Conservation (phyloP, 2,888 invertebrate species). For the Calameuta filiformis region DNA sequence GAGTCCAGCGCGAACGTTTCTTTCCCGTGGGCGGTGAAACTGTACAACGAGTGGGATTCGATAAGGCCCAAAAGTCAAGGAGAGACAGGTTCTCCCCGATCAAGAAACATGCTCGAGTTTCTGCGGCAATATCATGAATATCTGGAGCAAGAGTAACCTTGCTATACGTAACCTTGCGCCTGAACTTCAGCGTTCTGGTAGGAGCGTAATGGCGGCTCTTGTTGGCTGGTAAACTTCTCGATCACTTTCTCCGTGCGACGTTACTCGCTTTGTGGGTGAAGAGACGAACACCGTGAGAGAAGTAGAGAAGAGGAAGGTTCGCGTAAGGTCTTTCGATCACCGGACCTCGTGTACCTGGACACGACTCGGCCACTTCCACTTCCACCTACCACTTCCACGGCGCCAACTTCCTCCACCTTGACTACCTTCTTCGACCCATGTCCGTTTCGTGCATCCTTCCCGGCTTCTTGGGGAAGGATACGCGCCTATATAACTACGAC, state of each 20-base stretch:
- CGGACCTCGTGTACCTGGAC: not conserved
- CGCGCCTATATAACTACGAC: constrained; percentile 65
- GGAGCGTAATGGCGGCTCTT: constrained; percentile 13
- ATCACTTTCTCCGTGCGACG: constrained; percentile 59
- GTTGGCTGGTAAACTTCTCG: constrained; percentile 31
- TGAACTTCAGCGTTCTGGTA: constrained; percentile 50
- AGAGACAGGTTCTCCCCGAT: not conserved
- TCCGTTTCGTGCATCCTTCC: constrained; percentile 6
- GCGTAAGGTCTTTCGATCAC: constrained; percentile 3
- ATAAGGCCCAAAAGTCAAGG: not conserved
- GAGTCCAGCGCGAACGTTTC: not conserved
- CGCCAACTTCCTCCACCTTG: constrained; percentile 19
- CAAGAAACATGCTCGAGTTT: not conserved
- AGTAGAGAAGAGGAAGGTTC: constrained; percentile 23
- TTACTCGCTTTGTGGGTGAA: not conserved
- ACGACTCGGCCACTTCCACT: not conserved
- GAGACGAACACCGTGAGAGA: constrained; percentile 1
- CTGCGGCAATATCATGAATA: constrained; percentile 11
- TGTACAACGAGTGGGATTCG: not conserved
- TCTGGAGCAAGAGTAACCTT: constrained; percentile 54
- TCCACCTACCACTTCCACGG: constrained; percentile 26
- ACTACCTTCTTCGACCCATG: constrained; percentile 3
- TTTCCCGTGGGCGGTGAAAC: not conserved
- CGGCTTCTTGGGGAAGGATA: constrained; percentile 52
- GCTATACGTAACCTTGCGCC: constrained; percentile 58